Evolutionary conservation across 2,888 invertebrate genomes (phyloP), one percentile per base, ranked within the genome.

Genomic region (Malachius bipustulatus): DNA sequence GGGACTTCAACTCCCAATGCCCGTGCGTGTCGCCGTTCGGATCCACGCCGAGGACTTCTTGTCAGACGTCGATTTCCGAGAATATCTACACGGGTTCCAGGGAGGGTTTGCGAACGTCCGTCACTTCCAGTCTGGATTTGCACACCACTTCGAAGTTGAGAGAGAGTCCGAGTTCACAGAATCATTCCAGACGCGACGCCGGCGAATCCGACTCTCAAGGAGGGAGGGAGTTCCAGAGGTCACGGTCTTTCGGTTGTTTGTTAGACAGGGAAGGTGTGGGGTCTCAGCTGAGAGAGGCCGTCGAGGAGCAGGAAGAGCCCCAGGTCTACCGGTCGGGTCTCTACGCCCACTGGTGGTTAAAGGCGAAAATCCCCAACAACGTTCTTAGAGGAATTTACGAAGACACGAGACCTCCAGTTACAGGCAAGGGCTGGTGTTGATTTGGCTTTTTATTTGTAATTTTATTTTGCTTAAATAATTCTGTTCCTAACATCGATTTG

Each of bases 331-430:
- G 79, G 40, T 84, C 85, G 31, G 85, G 84, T 54, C 69, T 88
- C 63, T 88, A 88, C 63, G 87, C 85, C 44, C 88, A 88, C 67
- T 88, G 88, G 88, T 88, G 87, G 85, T 77, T 87, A 68, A 88
- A 88, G 71, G 83, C 82, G 57, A 79, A 80, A 56, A 70, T 84
- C 57, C 82, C 82, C 45, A 71, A 69, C 47, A 69, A 67, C 51
- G 71, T 75, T 62, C 65, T 63, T 42, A 55, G 50, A 40, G 63
- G 60, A 32, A 64, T 64, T 50, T 59, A 60, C 41, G 51, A 59
- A 50, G 60, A 59, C 36, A 56, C 60, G 26, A 48, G 57, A 33
- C 47, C 55, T 27, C 47, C 53, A 27, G 45, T 51, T 49, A 55
- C 64, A 64, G 64, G 65, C 64, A 65, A 64, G 64, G 63, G 62